phyloP scores from a whole-genome alignment of 1,140 invertebrate species.

The Camponotus vicinus region DNA sequence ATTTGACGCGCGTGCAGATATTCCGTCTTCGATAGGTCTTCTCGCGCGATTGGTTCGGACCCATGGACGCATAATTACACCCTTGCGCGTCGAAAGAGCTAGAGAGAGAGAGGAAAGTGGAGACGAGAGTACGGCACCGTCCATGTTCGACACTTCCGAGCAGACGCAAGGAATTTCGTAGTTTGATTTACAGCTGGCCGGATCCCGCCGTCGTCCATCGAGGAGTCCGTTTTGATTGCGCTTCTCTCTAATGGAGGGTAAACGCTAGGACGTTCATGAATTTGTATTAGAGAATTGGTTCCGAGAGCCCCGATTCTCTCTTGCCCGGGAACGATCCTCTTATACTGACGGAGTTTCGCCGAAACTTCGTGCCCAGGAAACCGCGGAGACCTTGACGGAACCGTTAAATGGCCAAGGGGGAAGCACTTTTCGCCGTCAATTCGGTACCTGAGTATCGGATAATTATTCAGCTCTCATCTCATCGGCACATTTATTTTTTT shows the following conservation, averaged over 20 bases:
- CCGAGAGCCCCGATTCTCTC: slow-evolving; percentile 71
- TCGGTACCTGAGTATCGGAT: slow-evolving; percentile 51
- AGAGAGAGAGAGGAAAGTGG: background rate
- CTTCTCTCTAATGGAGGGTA: slow-evolving; percentile 84
- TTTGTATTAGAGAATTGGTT: slow-evolving; percentile 84
- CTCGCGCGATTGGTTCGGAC: slow-evolving; percentile 35
- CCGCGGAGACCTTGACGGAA: slow-evolving; percentile 63
- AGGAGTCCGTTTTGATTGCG: slow-evolving; percentile 82
- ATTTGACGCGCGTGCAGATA: slow-evolving; percentile 19
- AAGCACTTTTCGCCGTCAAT: slow-evolving; percentile 49
- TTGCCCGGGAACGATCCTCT: slow-evolving; percentile 60
- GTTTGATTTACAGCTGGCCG: slow-evolving; percentile 85
- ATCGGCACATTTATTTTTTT: slow-evolving; percentile 6
- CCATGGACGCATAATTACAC: slow-evolving; percentile 74
- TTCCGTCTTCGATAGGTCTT: slow-evolving; percentile 29
- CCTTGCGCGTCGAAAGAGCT: slow-evolving; percentile 58
- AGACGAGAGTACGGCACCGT: slow-evolving; percentile 55
- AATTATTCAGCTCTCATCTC: slow-evolving; percentile 38
- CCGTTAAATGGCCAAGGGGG: slow-evolving; percentile 22
- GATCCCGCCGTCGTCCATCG: slow-evolving; percentile 76
- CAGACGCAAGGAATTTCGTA: slow-evolving; percentile 80
- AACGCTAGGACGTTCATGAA: slow-evolving; percentile 84
- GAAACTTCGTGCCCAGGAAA: slow-evolving; percentile 50
- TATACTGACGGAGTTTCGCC: slow-evolving; percentile 53
- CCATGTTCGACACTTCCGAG: slow-evolving; percentile 75